Conservation (phyloP, 2,888 invertebrate species). For the Lymantria monacha region DNA sequence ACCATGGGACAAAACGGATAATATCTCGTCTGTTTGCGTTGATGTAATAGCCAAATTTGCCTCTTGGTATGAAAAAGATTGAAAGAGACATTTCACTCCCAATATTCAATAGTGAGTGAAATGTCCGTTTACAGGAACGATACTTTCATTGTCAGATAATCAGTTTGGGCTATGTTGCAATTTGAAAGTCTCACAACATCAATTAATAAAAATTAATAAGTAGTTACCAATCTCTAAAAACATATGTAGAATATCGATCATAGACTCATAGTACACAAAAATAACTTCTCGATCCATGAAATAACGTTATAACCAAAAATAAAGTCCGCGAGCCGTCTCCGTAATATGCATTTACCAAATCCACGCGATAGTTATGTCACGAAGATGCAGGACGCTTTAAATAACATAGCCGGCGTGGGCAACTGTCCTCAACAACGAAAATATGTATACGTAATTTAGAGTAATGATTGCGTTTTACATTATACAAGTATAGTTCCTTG, state of each 20-base stretch:
- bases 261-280: background rate
- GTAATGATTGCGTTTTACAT: conserved; percentile 20
- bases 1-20: too few relatives aligned
- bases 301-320: conserved; percentile 1
- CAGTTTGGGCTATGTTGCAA: too few relatives aligned
- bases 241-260: background rate
- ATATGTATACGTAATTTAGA: conserved; percentile 28
- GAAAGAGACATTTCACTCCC: too few relatives aligned
- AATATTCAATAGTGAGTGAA: too few relatives aligned
- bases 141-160: too few relatives aligned
- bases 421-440: conserved; percentile 38
- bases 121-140: too few relatives aligned
- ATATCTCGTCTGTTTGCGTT: too few relatives aligned
- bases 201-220: too few relatives aligned
- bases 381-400: conserved; percentile 50
- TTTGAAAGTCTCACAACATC: too few relatives aligned
- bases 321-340: background rate
- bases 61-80: too few relatives aligned
- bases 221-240: too few relatives aligned
- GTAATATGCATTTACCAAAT: conserved; percentile 40
- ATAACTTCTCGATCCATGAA: background rate
- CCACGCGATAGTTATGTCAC: conserved; percentile 46
- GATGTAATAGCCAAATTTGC: too few relatives aligned
- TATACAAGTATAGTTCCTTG: conserved; percentile 5
- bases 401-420: conserved; percentile 49